Conservation (phyloP, 2,113 vertebrate genomes). For the Anguilla rostrata region DNA sequence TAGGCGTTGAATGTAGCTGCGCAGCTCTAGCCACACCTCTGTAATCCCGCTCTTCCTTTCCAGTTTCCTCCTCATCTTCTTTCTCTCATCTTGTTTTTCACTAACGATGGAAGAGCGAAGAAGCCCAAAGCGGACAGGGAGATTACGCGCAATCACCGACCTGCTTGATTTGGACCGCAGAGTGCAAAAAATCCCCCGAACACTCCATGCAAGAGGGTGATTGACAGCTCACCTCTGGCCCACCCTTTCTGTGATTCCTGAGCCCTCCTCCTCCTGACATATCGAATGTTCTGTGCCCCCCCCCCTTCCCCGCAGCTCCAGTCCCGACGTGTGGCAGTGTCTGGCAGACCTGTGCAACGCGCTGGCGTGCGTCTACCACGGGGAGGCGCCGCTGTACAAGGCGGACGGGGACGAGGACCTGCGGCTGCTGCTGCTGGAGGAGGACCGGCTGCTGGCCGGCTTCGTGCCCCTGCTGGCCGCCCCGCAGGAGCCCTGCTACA, state of each 20-base stretch:
- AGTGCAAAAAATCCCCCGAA: too few species aligned
- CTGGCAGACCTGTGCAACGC: constrained; percentile 93
- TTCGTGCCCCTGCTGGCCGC: constrained; percentile 94
- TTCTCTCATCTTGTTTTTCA: constrained; percentile 22
- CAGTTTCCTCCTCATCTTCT: constrained; percentile 1
- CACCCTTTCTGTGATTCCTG: not conserved
- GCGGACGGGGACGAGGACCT: constrained; percentile 82
- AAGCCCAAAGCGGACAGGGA: too few species aligned
- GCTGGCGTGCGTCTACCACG: constrained; percentile 89
- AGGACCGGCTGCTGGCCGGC: constrained; percentile 91
- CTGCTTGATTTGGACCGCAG: too few species aligned
- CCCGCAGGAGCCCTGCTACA: constrained; percentile 96
- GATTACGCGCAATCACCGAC: too few species aligned
- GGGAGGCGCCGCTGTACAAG: constrained; percentile 92
- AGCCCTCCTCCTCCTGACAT: not conserved
- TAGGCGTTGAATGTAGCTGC: not conserved
- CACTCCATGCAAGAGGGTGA: too few species aligned
- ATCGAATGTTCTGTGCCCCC: not conserved
- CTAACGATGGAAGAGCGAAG: too few species aligned
- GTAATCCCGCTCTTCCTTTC: not conserved
- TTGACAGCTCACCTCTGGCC: too few species aligned
- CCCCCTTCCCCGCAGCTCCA: constrained; percentile 44
- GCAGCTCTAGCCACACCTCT: not conserved
- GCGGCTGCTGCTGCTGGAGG: constrained; percentile 88
- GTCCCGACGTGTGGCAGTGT: constrained; percentile 84